Evolutionary conservation across 2,113 vertebrate species (phyloP), one percentile per base, ranked within the genome.

Genomic region (Pedetes capensis): DNA sequence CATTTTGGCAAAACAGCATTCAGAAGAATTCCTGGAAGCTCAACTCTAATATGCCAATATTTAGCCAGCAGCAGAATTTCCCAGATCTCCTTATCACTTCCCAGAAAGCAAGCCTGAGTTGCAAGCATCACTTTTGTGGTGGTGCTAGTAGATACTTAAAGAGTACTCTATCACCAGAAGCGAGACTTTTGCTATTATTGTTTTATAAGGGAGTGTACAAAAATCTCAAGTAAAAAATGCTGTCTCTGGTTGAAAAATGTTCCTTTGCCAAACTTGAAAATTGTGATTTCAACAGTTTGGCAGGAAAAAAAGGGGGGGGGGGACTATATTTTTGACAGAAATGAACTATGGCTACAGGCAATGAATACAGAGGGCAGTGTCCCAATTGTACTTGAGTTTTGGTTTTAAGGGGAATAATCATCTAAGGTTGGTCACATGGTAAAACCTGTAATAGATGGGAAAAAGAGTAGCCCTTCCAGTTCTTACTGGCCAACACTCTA

Each of bases 271-370:
- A 64, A 91, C 71, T 89, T 93, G 37, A 91, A 96, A 94, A 86
- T 44, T 88, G 64, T 55, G 42, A 92, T 95, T 96, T 97, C 85
- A 59, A 92, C 93, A 90, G 42, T 91, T 93, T 94, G 93, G 90
- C 92, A 83, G 87, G 44, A 53, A 9, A 82, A 79, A 42, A 66
- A 74, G 57, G 64, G n/a, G n/a, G n/a, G n/a, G n/a, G n/a, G n/a
- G n/a, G n/a, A n/a, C 47, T 51, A 9, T 47, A 32, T 76, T 82
- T 94, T 93, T 86, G 87, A 97, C 76, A 96, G 72, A 92, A 94
- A 96, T 88, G 78, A 96, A 91, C 95, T 95, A 91, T 93, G 74
- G 68, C 57, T 79, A 29, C 49, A 87, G 76, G 74, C 89, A 93
- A n/a, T 25, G 51, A 68, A 37, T 10, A 13, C 1, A 51, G 91